Evolutionary conservation across 1,140 invertebrate genomes (phyloP).

Genomic region (Sinonovacula constricta): DNA sequence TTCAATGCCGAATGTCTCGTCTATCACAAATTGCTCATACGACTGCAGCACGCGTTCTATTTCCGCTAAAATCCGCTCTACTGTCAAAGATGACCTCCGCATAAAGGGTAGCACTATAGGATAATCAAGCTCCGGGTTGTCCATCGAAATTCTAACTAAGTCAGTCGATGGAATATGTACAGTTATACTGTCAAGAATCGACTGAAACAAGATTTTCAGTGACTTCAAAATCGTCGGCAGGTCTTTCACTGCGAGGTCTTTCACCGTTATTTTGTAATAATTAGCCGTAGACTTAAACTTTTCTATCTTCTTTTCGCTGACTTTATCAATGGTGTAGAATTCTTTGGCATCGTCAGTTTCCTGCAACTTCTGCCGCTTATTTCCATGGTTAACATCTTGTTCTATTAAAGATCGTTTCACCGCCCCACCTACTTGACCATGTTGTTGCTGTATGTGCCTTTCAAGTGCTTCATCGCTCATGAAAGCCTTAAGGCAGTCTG

Average conservation of each 20-base stretch:
- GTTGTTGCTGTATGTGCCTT: slow-evolving; percentile 3
- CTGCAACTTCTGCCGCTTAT: too few species aligned
- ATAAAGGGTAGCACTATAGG: not conserved
- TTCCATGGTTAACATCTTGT: slow-evolving; percentile 4
- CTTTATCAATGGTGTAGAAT: too few species aligned
- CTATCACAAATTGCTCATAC: too few species aligned
- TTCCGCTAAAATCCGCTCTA: slow-evolving; percentile 6
- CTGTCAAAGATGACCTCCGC: not conserved
- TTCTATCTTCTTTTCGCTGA: too few species aligned
- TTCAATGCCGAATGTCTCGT: slow-evolving; percentile 10
- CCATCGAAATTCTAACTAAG: not conserved
- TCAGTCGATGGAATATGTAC: not conserved
- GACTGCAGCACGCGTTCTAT: too few species aligned
- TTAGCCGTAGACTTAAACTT: slow-evolving; percentile 14
- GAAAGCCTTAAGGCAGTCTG: too few species aligned
- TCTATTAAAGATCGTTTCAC: too few species aligned
- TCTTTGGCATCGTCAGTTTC: too few species aligned
- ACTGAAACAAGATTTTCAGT: not conserved
- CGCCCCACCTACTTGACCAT: too few species aligned
- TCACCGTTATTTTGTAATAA: not conserved
- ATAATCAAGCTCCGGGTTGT: too few species aligned
- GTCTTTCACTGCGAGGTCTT: slow-evolving; percentile 9
- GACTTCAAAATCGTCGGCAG: too few species aligned
- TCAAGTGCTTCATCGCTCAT: too few species aligned
- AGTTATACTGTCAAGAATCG: not conserved